These are phyloP conservation scores for Orchesella flavescens DNA, from an alignment of 2,888 invertebrate genomes.

Conservation along the genomic window DNA sequence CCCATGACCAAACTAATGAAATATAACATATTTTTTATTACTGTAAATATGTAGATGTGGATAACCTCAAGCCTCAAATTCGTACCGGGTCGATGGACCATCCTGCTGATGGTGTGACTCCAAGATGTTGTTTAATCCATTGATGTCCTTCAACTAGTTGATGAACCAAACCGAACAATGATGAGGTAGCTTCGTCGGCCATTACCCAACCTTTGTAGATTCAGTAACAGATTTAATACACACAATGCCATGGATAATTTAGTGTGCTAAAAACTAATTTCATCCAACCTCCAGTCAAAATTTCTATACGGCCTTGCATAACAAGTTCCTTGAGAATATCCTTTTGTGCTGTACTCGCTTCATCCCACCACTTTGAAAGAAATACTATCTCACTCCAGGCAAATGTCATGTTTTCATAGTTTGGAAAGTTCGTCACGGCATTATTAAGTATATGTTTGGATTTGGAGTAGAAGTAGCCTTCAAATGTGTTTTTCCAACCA, in stretches of 20 bases:
- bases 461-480: constrained; percentile 83
- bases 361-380: constrained; percentile 45
- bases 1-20: constrained; percentile 96
- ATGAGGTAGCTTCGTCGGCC: constrained; percentile 33
- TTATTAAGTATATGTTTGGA: constrained; percentile 76
- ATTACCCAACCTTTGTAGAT: constrained; percentile 25
- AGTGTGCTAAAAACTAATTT: neutral
- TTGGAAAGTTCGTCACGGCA: constrained; percentile 9
- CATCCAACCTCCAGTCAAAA: constrained; percentile 31
- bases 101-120: constrained; percentile 75
- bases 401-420: constrained; percentile 40
- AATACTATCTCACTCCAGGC: constrained; percentile 47
- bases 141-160: constrained; percentile 39
- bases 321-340: constrained; percentile 19
- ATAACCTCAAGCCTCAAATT: no score
- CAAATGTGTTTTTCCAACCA: constrained; percentile 83
- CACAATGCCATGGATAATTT: neutral
- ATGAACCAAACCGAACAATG: constrained; percentile 20
- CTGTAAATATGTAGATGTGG: no score
- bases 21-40: no score
- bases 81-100: constrained; percentile 98
- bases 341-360: constrained; percentile 28
- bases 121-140: constrained; percentile 11
- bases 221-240: neutral
- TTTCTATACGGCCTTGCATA: constrained; percentile 44